These are phyloP conservation scores for Serrognathus titanus DNA, from an alignment of 2,888 invertebrate species.

Conservation along the genomic window DNA sequence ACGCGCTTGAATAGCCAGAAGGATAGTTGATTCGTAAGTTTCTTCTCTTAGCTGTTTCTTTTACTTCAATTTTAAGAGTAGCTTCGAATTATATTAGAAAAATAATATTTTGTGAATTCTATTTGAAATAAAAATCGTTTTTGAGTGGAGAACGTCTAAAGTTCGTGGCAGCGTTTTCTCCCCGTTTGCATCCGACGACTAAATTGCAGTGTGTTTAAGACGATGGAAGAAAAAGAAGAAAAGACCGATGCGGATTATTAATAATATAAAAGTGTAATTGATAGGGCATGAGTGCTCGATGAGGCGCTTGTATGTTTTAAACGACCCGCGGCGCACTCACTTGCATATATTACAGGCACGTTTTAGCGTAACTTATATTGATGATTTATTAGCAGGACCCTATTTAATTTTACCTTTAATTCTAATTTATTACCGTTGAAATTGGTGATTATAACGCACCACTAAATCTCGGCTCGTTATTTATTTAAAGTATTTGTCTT, in stretches of 20 bases:
- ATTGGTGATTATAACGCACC: constrained; percentile 44
- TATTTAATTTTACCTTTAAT: constrained; percentile 48
- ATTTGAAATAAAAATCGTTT: no score
- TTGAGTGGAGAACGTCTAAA: no score
- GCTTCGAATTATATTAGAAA: no score
- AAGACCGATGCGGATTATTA: constrained; percentile 13
- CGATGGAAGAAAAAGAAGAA: no score
- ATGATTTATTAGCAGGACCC: constrained; percentile 45
- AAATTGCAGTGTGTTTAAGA: no score
- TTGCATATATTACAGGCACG: constrained; percentile 45
- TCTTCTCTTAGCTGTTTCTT: no score
- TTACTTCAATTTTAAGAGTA: no score
- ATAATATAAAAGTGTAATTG: constrained; percentile 19
- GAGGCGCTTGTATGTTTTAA: constrained; percentile 23
- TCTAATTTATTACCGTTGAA: constrained; percentile 47
- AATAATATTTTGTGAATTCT: no score
- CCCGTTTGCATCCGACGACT: no score
- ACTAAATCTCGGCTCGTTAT: neutral
- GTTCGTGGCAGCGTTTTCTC: no score
- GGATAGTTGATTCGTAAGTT: no score
- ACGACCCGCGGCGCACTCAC: constrained; percentile 28
- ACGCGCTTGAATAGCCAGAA: no score
- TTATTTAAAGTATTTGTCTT: constrained; percentile 2
- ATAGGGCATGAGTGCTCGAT: constrained; percentile 12
- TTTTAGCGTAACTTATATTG: constrained; percentile 43